These are phyloP conservation scores for Electrophaes corylata DNA, from an alignment of 2,888 invertebrate genomes.

Conservation along the genomic window DNA sequence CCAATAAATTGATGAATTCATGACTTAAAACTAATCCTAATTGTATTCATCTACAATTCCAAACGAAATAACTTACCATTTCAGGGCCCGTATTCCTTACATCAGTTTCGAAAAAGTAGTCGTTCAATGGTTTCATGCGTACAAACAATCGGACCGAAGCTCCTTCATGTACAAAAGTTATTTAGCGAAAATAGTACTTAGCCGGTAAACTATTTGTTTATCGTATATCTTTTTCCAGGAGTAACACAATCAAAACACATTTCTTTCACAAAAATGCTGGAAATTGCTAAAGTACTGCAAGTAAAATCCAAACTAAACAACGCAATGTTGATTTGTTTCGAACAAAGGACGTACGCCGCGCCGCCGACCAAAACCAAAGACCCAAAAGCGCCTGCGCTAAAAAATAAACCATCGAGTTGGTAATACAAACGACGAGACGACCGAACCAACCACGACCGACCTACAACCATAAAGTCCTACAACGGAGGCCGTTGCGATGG, in stretches of 20 bases:
- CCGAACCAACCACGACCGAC: conserved; percentile 55
- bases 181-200: conserved; percentile 56
- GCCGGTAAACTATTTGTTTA: conserved; percentile 52
- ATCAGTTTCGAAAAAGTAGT: conserved; percentile 88
- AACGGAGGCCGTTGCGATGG: too few relatives aligned
- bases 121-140: conserved; percentile 88
- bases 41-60: conserved; percentile 49
- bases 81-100: conserved; percentile 93
- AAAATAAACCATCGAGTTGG: conserved; percentile 51
- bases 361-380: conserved; percentile 79
- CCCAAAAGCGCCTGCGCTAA: conserved; percentile 82
- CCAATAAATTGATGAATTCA: conserved; percentile 59
- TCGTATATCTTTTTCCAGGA: conserved; percentile 16
- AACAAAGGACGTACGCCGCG: conserved; percentile 84
- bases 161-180: conserved; percentile 74
- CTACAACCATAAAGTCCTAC: too few relatives aligned
- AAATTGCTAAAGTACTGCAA: conserved; percentile 58
- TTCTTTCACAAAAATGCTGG: conserved; percentile 61
- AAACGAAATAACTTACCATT: conserved; percentile 85
- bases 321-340: conserved; percentile 83
- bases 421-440: conserved; percentile 41
- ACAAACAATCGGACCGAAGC: conserved; percentile 77
- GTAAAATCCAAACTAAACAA: conserved; percentile 71
- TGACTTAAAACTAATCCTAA: conserved; percentile 71
- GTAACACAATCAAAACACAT: conserved; percentile 56